Conservation (phyloP, 2,888 invertebrate genomes). For the Rhingia campestris region DNA sequence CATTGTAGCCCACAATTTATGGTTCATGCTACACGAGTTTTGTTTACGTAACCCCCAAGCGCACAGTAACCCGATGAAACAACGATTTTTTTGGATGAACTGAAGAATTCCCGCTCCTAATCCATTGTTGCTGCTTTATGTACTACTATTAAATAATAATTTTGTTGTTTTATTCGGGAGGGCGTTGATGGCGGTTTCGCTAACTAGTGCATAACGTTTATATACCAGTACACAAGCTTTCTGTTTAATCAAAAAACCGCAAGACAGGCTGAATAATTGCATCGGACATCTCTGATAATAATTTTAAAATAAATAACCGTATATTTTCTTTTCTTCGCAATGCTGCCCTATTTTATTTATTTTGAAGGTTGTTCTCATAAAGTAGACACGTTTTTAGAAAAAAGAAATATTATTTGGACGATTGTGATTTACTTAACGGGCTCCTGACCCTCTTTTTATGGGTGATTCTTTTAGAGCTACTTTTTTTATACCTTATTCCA, state of each 20-base stretch:
- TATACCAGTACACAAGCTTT: slow-evolving; percentile 10
- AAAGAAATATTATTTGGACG: no score
- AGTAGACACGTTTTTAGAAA: no score
- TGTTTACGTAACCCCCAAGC: slow-evolving; percentile 58
- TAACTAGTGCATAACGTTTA: slow-evolving; percentile 69
- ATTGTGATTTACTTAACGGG: no score
- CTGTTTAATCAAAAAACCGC: slow-evolving; percentile 31
- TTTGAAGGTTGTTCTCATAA: no score
- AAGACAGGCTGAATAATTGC: slow-evolving; percentile 54
- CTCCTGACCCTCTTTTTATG: no score
- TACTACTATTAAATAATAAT: slow-evolving; percentile 39
- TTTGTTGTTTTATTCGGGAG: slow-evolving; percentile 50
- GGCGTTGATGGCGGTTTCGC: slow-evolving; percentile 61
- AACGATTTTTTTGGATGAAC: slow-evolving; percentile 30
- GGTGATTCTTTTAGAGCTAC: no score
- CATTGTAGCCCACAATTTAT: slow-evolving; percentile 59
- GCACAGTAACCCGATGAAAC: slow-evolving; percentile 35
- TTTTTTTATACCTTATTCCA: no score
- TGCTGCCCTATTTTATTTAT: slow-evolving; percentile 7
- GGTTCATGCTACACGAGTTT: slow-evolving; percentile 68
- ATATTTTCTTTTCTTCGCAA: slow-evolving; percentile 1
- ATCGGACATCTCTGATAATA: slow-evolving; percentile 20
- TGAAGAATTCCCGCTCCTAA: slow-evolving; percentile 34
- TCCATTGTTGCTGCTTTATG: slow-evolving; percentile 10
- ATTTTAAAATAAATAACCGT: slow-evolving; percentile 14